Evolutionary conservation across 1,140 invertebrate genomes (phyloP), one percentile per base, ranked within the genome.

Genomic region (Caenorhabditis latens): DNA sequence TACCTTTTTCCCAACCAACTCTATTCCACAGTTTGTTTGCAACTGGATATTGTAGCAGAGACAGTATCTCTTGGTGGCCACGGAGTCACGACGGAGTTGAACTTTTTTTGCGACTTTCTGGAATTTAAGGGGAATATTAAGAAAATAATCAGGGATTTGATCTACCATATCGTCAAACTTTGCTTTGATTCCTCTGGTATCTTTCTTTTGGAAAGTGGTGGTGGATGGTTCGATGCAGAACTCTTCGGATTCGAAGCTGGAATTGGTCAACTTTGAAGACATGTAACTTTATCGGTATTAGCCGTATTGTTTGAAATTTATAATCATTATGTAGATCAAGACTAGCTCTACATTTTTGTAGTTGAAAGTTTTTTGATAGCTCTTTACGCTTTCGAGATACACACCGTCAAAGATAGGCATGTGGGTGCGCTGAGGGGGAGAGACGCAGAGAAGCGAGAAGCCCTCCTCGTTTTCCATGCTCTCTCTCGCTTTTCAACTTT

Each of bases 91-190:
- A 4, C 91, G 32, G 7, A 92, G 85, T 46, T 91, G 90, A 14
- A 87, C 91, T 63, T 92, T 92, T 65, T 92, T 92, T 4, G 91
- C 90, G 16, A 92, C 92, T 84, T 91, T 86, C 91, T 92, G 50
- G 89, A 92, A 88, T 32, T 32, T 32, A 1, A n/a, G 32, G 32
- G 32, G 32, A 32, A 32, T 32, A 32, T 32, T 32, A 2, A 32
- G 32, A 32, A 32, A 32, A 32, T 2, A 32, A 32, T 32, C 32
- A 2, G 32, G 32, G 32, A 32, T 32, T 42, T 58, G 84, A 71
- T 21, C 84, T 61, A 89, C 91, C 91, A 92, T 92, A 61, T 92
- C 91, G 58, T 92, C 91, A 87, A 92, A 92, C 82, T 92, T 92
- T 13, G 91, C 90, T 55, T 86, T 84, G 13, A 90, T 50, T 21